Base-by-base conservation (phyloP, 2,888 invertebrate species). In the Callosobruchus maculatus region DNA sequence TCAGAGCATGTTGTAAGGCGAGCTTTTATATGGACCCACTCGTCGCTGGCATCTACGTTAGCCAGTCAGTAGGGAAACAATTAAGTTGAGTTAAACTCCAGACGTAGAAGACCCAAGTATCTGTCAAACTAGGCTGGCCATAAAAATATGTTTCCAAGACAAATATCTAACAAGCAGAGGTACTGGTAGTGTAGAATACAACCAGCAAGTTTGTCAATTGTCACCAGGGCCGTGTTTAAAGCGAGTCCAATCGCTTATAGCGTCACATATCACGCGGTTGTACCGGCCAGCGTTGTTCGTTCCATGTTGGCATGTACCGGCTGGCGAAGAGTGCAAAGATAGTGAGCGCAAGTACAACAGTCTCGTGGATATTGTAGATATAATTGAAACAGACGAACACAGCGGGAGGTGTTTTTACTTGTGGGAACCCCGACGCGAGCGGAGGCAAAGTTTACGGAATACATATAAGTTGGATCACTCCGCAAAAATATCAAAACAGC, bases 201-300 rank as follows among this genome's bases (percentile, higher is more conserved):
- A 49, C 49, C 13, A 49, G 49, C 84, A 84, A 83, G 84, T 86
- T 86, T 86, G 86, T 86, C 86, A 85, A 86, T 86, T 86, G 86
- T 86, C 86, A 85, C 86, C 85, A 84, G 83, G 82, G 79, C 81
- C 82, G 82, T 85, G 84, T 85, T 79, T 80, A 81, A 81, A 26
- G 82, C 80, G 80, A 81, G 81, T 82, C 83, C 84, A 85, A 84
- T 84, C 78, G 74, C 76, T 79, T 79, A 81, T 84, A 84, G 78
- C 78, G 83, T 83, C 82, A 85, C 85, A 85, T 85, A 85, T 86
- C 84, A 86, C 84, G 75, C 66, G 69, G 70, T 71, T 71, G 71
- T 71, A 67, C 73, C 78, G 75, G 80, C 78, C 49, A 49, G 13
- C 49, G 49, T 49, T 49, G 49, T 49, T 49, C 49, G 49, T 49